Conservation (phyloP, 1,140 invertebrate species). For the Trichomalopsis sarcophagae region DNA sequence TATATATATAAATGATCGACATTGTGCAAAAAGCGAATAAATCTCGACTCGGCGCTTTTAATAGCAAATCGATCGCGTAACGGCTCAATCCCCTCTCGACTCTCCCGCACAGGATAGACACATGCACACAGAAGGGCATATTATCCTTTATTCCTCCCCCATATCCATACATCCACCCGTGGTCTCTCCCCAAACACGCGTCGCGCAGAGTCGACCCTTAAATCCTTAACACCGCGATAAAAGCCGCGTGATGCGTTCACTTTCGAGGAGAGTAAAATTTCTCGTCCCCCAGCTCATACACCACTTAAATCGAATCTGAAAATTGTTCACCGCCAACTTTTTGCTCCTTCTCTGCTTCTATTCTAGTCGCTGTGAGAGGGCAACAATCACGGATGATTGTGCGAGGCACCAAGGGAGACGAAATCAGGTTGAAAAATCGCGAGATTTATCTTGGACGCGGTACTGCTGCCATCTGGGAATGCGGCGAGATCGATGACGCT, state of each 20-base stretch:
- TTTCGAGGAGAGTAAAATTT: too few relatives aligned
- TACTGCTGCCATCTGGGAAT: not conserved
- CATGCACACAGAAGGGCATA: not conserved
- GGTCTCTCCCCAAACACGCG: not conserved
- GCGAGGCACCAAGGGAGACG: not conserved
- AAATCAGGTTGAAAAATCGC: not conserved
- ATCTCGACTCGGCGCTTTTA: not conserved
- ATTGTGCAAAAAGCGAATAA: not conserved
- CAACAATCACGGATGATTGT: not conserved
- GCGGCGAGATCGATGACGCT: not conserved
- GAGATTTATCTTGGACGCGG: not conserved
- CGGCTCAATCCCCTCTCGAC: not conserved
- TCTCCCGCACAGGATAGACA: not conserved
- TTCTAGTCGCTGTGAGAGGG: not conserved
- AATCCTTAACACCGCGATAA: not conserved
- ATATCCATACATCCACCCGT: not conserved
- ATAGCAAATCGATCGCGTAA: not conserved
- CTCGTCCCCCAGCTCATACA: too few relatives aligned
- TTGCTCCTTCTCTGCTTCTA: not conserved
- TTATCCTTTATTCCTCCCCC: not conserved
- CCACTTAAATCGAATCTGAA: not conserved
- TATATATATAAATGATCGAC: not conserved
- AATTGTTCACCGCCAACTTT: not conserved
- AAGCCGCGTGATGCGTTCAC: too few relatives aligned
- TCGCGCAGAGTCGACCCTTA: not conserved